Base-by-base conservation (phyloP, 2,113 vertebrate genomes). In the Synodontis membranacea region DNA sequence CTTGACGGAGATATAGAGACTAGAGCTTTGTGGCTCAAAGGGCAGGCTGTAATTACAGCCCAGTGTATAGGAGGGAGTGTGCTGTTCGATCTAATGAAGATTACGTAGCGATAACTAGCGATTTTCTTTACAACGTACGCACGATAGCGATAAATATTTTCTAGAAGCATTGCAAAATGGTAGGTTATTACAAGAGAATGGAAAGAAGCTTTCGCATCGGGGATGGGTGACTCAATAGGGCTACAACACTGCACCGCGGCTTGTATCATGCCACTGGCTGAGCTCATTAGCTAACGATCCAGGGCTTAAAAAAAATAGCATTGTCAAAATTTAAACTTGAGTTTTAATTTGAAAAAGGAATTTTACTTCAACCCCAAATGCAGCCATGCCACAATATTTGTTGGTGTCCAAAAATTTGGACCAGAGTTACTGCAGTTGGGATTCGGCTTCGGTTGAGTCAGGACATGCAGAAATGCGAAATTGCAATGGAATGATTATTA, bases 1-100 rank as follows among this genome's bases (percentile, higher is more conserved):
- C 19, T 78, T 44, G 80, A 64, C 37, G 48, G n/a, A 87, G 48
- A 44, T 79, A 52, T 28, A 82, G 25, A 66, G 39, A 76, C 74
- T 60, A 37, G 37, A 68, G 54, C 31, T 50, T 78, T 86, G 62
- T 9, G 1, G 60, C 50, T 37, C 15, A 79, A 62, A 75, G 56
- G 84, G 42, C 68, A 66, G 68, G 42, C 58, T 52, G 64, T 52
- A 82, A 76, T 66, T 81, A 78, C 15, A 44, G 42, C 52, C 52
- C 42, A 39, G 48, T 58, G 15, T 39, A 74, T 60, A n/a, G 17
- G n/a, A 76, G 10, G 28, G 39, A 62, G 42, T 84, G 54, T 37
- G 42, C n/a, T n/a, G 14, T 34, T 68, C 37, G 7, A 37, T 37
- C 48, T 23, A 72, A 83, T 54, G 14, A 70, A 25, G 15, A 74